Evolutionary conservation across 1,140 invertebrate species (phyloP), one percentile per base, ranked within the genome.

Genomic region (Coenobita brevimanus): DNA sequence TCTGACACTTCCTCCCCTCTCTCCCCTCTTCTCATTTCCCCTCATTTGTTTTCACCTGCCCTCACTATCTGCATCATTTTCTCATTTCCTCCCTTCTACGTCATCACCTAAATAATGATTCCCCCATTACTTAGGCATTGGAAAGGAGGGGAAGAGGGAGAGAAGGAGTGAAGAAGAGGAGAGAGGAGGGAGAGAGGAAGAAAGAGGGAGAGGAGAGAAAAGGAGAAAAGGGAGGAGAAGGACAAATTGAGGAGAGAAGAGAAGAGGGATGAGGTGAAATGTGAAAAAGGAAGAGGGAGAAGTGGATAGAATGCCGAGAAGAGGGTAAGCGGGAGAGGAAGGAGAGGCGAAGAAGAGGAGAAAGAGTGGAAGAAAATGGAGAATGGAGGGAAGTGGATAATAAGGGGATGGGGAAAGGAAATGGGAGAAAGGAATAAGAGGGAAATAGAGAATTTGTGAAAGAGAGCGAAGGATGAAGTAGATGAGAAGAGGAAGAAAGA

Each of bases 11-110:
- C 17, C 17, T 50, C 73, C 41, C 71, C 54, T 62, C 21, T 76
- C 73, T 50, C 27, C n/a, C n/a, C n/a, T n/a, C n/a, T n/a, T n/a
- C n/a, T n/a, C n/a, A n/a, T n/a, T n/a, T 50, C 73, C 67, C 73
- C 46, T 43, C 46, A 46, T 43, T 50, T 50, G 41, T 76, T 24
- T 50, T 76, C 41, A 41, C 21, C 24, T 76, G 24, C 73, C 41
- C 73, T 76, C 64, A 67, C 64, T 30, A 67, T 67, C 64, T 67
- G 64, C 64, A 67, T 67, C 36, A 67, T 67, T 67, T 67, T 67
- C 24, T 67, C 24, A 67, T 30, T 67, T 3, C 64, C 64, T 8
- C 3, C 64, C 64, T 10, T 33, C 64, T 67, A 24, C 30, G 30
- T 33, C 30, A 10, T 33, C 6, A 24, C 24, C 36, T 33, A 67